These are phyloP conservation scores for Latrodectus geometricus DNA, from an alignment of 1,140 invertebrate species.

Conservation along the genomic window DNA sequence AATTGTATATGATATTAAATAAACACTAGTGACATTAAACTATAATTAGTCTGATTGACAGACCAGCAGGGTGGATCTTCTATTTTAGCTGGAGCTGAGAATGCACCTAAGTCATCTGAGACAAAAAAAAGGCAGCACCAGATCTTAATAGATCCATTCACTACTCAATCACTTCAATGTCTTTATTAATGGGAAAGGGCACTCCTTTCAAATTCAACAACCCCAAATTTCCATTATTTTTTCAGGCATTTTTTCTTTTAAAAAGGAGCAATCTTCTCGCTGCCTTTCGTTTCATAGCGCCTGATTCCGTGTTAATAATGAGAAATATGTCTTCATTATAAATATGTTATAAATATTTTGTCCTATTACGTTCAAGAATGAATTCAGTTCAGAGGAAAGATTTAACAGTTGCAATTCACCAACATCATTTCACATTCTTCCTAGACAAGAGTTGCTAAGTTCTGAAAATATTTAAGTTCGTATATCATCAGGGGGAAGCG, in stretches of 20 bases:
- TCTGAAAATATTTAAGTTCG: no score
- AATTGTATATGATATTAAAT: no score
- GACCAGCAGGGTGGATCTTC: constrained; percentile 51
- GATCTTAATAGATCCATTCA: constrained; percentile 62
- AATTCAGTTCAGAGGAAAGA: no score
- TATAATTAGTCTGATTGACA: constrained; percentile 63
- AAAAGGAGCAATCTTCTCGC: constrained; percentile 30
- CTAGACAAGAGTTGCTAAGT: no score
- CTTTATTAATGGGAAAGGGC: constrained; percentile 39
- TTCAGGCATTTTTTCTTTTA: constrained; percentile 52
- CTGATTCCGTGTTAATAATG: constrained; percentile 59
- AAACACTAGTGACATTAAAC: constrained; percentile 61
- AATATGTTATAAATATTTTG: no score
- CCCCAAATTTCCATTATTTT: constrained; percentile 48
- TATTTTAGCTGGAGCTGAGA: constrained; percentile 52
- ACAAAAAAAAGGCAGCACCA: constrained; percentile 47
- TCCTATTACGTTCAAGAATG: no score
- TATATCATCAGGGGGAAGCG: no score
- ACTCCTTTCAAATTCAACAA: constrained; percentile 38
- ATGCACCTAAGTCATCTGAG: constrained; percentile 52
- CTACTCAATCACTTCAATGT: constrained; percentile 60
- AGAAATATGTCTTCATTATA: constrained; percentile 59
- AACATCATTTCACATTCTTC: no score
- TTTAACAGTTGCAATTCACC: no score
- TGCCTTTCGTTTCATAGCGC: constrained; percentile 54